A percentile compares a stretch with the other conserved stretches of the same genome.
These are phyloP conservation scores for Orthosia cruda DNA, from an alignment of 2,888 invertebrate genomes.

Conservation along the genomic window DNA sequence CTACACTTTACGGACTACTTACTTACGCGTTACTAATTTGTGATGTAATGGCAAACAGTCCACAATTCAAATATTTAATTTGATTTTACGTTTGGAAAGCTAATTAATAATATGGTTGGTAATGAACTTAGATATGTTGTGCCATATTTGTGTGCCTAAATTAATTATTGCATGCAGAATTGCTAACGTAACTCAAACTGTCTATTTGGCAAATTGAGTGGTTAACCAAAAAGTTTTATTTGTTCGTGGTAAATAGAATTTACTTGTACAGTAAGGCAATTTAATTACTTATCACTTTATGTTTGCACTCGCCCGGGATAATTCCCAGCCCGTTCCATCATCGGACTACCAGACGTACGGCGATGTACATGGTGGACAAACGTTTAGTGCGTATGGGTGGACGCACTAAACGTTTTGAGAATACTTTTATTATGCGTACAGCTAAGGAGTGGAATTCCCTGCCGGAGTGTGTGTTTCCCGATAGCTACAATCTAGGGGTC, in stretches of 20 bases:
- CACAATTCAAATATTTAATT: conserved; percentile 10
- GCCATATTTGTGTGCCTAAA: background rate
- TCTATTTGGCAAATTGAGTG: background rate
- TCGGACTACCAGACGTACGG: too few species aligned
- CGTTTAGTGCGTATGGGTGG: too few species aligned
- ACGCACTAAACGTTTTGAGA: too few species aligned
- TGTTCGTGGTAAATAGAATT: background rate
- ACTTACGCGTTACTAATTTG: too few species aligned
- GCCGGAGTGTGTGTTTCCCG: too few species aligned
- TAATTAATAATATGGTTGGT: conserved; percentile 13
- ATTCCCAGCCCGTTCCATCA: too few species aligned
- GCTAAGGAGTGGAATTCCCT: too few species aligned
- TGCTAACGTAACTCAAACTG: background rate
- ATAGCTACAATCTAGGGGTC: too few species aligned
- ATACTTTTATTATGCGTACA: too few species aligned
- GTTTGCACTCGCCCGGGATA: background rate
- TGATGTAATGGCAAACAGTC: background rate
- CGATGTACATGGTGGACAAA: too few species aligned
- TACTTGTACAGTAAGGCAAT: background rate
- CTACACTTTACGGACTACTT: background rate
- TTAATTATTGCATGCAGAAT: background rate
- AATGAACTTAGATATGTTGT: background rate
- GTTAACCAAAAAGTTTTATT: background rate
- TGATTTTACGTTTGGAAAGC: conserved; percentile 4
- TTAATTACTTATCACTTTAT: background rate